Base-by-base conservation (phyloP, 2,113 vertebrate species). In the Tringa solitaria region DNA sequence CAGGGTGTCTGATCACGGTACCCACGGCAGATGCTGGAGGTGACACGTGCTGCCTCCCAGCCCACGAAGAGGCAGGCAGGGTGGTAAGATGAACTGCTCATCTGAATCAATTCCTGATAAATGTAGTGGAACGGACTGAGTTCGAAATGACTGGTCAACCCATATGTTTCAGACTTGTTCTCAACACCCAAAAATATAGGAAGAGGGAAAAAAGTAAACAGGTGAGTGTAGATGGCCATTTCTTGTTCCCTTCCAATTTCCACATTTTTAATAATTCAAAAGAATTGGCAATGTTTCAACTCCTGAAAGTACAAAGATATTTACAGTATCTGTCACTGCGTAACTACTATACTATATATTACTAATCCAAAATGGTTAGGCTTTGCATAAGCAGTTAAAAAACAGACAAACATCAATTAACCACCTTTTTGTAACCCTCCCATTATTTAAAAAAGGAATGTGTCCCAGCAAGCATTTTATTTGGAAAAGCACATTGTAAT, bases 91-190 rank as follows among this genome's bases (percentile, higher is more conserved):
- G 21, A 56, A 18, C 14, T 21, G 18, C 4, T 54, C 61, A 27
- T 32, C 63, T 54, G 18, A 72, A 53, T 41, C 56, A 68, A 6
- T 32, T 73, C 70, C 74, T 72, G 39, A 22, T 13, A 67, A 35
- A 84, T 4, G 16, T 1, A n/a, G 70, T 22, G 61, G 77, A 87
- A 90, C 2, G 0, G 17, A 46, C 67, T 0, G 1, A 69, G 61
- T 23, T 63, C 3, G 0, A 68, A 85, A 73, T 46, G n/a, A 59
- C 51, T 32, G 6, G 7, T 61, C 48, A 26, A 15, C 65, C 45
- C 67, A 14, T 13, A 30, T 10, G 6, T 32, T 85, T 61, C 76
- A 90, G 56, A 67, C 41, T 22, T 37, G 28, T 59, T 26, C 32
- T 57, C 50, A 80, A 54, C 12, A 70, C 7, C 4, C 28, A 57